Conservation (phyloP, 2,113 vertebrate species). For the Dromiciops gliroides region DNA sequence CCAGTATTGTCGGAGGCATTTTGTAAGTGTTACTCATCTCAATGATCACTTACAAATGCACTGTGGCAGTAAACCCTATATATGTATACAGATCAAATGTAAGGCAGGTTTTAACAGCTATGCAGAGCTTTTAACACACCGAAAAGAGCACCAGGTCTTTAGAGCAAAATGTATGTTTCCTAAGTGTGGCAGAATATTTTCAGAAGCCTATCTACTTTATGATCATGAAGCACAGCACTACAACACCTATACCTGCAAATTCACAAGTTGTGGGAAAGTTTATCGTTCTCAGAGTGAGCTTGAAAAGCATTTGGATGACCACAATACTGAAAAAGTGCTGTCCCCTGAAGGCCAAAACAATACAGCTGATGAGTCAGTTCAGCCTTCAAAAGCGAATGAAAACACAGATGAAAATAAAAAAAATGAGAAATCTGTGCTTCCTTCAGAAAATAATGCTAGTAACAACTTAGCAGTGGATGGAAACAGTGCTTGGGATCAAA, state of each 20-base stretch:
- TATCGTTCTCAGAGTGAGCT: slow-evolving; percentile 93
- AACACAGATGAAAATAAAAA: slow-evolving; percentile 63
- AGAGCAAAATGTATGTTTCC: slow-evolving; percentile 98
- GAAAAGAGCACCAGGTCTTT: slow-evolving; percentile 92
- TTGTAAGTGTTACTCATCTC: slow-evolving; percentile 94
- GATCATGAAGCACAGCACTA: slow-evolving; percentile 99
- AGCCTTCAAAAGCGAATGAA: slow-evolving; percentile 68
- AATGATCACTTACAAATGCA: slow-evolving; percentile 98
- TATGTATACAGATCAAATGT: slow-evolving; percentile 97
- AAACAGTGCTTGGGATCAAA: slow-evolving; percentile 65
- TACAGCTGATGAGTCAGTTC: slow-evolving; percentile 64
- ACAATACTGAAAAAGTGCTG: slow-evolving; percentile 77
- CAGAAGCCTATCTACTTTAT: slow-evolving; percentile 94
- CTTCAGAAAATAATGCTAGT: slow-evolving; percentile 60
- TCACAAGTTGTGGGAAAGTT: slow-evolving; percentile 90
- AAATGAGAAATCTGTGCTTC: slow-evolving; percentile 73
- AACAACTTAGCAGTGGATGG: slow-evolving; percentile 65
- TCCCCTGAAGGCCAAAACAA: slow-evolving; percentile 73
- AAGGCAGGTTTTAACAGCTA: slow-evolving; percentile 96
- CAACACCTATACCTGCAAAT: slow-evolving; percentile 95
- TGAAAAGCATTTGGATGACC: slow-evolving; percentile 90
- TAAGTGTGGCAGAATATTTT: slow-evolving; percentile 95
- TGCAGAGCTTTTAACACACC: slow-evolving; percentile 91
- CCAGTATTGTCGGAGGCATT: slow-evolving; percentile 97
- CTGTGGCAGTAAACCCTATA: slow-evolving; percentile 95